Conservation (phyloP, 2,888 invertebrate species). For the Cyrtodaria siliqua region DNA sequence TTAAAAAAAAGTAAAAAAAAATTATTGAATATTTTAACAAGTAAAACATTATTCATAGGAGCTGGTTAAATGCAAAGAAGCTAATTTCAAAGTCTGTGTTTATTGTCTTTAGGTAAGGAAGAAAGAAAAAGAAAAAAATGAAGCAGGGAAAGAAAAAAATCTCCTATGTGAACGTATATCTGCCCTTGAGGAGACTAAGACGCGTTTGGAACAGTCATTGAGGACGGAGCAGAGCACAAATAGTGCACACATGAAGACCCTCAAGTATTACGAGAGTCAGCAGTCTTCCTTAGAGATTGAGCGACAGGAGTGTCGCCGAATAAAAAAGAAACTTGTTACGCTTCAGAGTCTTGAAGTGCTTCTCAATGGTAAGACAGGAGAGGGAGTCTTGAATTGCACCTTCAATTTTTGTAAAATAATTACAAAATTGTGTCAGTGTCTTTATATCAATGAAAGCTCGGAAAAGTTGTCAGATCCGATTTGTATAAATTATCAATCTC, state of each 20-base stretch:
- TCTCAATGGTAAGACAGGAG: slow-evolving; percentile 75
- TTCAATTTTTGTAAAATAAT: too few relatives aligned
- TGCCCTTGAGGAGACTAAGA: slow-evolving; percentile 50
- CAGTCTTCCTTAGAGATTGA: slow-evolving; percentile 69
- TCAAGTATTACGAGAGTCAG: slow-evolving; percentile 71
- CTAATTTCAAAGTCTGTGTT: too few relatives aligned
- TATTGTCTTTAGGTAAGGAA: slow-evolving; percentile 58
- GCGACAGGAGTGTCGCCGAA: slow-evolving; percentile 68
- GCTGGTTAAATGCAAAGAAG: too few relatives aligned
- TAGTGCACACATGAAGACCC: slow-evolving; percentile 66
- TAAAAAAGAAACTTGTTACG: slow-evolving; percentile 72
- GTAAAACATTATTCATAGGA: too few relatives aligned
- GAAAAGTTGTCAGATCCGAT: too few relatives aligned
- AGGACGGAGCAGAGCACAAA: slow-evolving; percentile 67
- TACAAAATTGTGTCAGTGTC: too few relatives aligned
- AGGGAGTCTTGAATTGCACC: too few relatives aligned
- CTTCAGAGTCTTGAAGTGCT: slow-evolving; percentile 76
- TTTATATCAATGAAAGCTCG: too few relatives aligned
- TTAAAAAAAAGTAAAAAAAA: too few relatives aligned
- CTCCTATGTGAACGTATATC: slow-evolving; percentile 43
- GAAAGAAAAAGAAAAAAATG: slow-evolving; percentile 62
- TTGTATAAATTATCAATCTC: too few relatives aligned
- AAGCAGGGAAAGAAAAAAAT: slow-evolving; percentile 54
- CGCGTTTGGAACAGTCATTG: slow-evolving; percentile 44
- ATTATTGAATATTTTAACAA: too few relatives aligned